These are phyloP conservation scores for Nibea coibor DNA, from an alignment of 2,113 vertebrate species.

Conservation along the genomic window DNA sequence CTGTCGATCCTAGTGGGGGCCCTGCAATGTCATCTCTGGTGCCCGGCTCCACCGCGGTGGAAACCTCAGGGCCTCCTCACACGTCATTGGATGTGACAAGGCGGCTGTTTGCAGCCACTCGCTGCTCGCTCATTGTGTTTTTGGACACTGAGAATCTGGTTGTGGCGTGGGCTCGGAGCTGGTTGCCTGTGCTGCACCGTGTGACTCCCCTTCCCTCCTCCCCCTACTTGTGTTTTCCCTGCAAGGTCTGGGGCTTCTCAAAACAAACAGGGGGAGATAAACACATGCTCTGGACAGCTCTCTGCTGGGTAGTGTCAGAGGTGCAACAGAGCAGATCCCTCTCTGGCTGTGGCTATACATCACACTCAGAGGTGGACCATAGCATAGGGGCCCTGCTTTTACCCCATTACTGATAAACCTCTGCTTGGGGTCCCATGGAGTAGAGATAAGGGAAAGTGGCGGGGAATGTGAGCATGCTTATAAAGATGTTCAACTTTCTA, in stretches of 20 bases:
- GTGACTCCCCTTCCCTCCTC: constrained; percentile 70
- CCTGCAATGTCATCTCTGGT: constrained; percentile 37
- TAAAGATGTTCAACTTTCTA: constrained; percentile 12
- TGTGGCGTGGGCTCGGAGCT: constrained; percentile 48
- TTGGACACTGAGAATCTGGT: constrained; percentile 56
- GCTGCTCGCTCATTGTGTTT: constrained; percentile 56
- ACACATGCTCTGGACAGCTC: constrained; percentile 79
- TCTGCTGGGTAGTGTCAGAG: constrained; percentile 79
- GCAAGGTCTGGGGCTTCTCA: constrained; percentile 81
- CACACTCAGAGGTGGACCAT: constrained; percentile 72
- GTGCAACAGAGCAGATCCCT: constrained; percentile 77
- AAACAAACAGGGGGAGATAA: constrained; percentile 84
- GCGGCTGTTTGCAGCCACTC: constrained; percentile 45
- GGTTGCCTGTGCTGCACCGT: constrained; percentile 51
- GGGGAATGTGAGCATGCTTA: constrained; percentile 10
- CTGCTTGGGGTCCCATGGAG: constrained; percentile 46
- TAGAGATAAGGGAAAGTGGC: constrained; percentile 67
- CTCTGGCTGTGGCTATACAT: constrained; percentile 74
- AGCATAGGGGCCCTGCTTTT: constrained; percentile 67
- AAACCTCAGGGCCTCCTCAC: constrained; percentile 59
- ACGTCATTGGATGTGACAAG: constrained; percentile 52
- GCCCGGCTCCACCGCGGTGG: constrained; percentile 16
- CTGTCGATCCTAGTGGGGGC: constrained; percentile 26
- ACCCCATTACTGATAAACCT: constrained; percentile 67
- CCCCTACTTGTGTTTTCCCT: constrained; percentile 79